A percentile compares a stretch with the other conserved stretches of the same genome.
phyloP scores from a whole-genome alignment of 2,888 invertebrate species.

The Cabera pusaria region DNA sequence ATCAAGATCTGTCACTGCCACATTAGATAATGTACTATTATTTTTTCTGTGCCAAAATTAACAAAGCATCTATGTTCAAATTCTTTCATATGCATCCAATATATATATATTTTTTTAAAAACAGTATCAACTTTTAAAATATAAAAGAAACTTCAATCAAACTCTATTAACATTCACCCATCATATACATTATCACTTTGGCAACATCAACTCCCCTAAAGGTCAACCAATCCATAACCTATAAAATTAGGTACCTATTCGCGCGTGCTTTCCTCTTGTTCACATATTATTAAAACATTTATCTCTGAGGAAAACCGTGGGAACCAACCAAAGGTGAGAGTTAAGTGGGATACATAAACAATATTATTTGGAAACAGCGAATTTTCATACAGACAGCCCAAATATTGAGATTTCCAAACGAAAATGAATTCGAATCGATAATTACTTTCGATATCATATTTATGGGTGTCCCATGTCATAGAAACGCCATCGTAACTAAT shows the following conservation, averaged over 20 bases:
- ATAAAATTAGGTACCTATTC: background rate
- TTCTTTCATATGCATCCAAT: no score
- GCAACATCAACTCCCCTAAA: background rate
- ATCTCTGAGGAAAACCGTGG: slow-evolving; percentile 19
- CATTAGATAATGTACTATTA: no score
- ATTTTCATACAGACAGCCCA: slow-evolving; percentile 25
- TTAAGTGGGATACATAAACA: slow-evolving; percentile 21
- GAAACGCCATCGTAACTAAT: slow-evolving; percentile 51
- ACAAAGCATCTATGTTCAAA: no score
- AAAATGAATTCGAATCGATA: slow-evolving; percentile 40
- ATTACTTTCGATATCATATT: slow-evolving; percentile 40
- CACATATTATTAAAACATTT: slow-evolving; percentile 20
- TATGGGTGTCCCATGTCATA: slow-evolving; percentile 39
- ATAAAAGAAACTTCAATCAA: no score
- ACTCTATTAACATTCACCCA: no score
- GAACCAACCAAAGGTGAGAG: slow-evolving; percentile 18
- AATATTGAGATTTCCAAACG: slow-evolving; percentile 27
- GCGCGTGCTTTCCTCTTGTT: slow-evolving; percentile 15
- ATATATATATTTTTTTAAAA: no score
- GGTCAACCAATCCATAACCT: background rate
- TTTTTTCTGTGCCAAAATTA: no score
- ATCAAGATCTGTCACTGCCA: no score
- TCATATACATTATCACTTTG: no score
- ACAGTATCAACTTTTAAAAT: no score
- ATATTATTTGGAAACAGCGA: slow-evolving; percentile 22